Percentiles rank a stretch among this genome's conserved stretches.
Evolutionary conservation across 2,888 invertebrate species (phyloP).

Genomic region (Drosophila flavopinicola): DNA sequence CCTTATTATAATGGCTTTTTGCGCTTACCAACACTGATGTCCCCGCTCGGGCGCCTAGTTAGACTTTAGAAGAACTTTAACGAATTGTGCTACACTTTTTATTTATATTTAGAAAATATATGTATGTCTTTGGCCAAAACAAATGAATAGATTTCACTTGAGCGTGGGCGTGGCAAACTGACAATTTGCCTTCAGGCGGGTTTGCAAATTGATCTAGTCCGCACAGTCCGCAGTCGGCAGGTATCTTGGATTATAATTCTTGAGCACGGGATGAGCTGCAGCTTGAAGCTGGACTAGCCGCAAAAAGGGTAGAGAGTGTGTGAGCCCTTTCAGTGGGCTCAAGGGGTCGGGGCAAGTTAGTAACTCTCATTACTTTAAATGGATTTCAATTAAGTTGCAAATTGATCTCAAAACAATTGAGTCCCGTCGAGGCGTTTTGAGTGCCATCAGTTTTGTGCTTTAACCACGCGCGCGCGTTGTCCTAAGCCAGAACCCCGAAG

Average conservation of each 20-base stretch:
- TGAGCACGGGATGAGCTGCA: constrained; percentile 65
- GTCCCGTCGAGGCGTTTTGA: constrained; percentile 71
- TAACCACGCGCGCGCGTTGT: constrained; percentile 33
- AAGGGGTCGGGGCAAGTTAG: constrained; percentile 65
- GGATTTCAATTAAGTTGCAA: constrained; percentile 83
- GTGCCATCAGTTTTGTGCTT: constrained; percentile 60
- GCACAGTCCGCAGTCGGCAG: constrained; percentile 30
- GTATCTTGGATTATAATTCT: constrained; percentile 69
- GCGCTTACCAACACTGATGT: too few species aligned
- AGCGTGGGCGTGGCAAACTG: constrained; percentile 22
- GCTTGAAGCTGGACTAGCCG: constrained; percentile 25
- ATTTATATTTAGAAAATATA: not conserved
- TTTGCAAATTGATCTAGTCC: constrained; percentile 62
- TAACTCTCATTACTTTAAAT: constrained; percentile 82
- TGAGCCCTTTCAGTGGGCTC: constrained; percentile 12
- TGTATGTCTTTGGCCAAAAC: not conserved
- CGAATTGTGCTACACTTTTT: too few species aligned
- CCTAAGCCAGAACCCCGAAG: constrained; percentile 34
- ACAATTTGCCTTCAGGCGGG: constrained; percentile 62
- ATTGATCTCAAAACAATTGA: constrained; percentile 81
- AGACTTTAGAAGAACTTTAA: too few species aligned
- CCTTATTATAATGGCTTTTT: too few species aligned
- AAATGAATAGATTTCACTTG: not conserved
- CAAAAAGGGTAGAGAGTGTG: constrained; percentile 44
- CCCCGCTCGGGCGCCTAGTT: too few species aligned